These are phyloP conservation scores for Lamellibrachia satsuma DNA, from an alignment of 2,888 invertebrate genomes.

Conservation along the genomic window DNA sequence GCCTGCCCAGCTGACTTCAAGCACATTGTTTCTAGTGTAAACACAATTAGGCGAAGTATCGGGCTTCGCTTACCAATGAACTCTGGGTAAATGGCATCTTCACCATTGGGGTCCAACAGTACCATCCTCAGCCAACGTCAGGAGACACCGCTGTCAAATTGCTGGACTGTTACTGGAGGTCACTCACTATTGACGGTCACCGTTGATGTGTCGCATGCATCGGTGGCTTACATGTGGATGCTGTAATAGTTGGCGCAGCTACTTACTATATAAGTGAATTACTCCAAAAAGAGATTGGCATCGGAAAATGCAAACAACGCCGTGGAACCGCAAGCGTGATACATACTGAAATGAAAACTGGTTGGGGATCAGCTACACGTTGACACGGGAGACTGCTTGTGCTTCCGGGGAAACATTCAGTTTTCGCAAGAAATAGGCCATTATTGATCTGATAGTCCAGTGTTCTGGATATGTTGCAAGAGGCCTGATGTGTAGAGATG, in stretches of 20 bases:
- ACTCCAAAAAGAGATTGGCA: not conserved
- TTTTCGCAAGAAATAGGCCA: not conserved
- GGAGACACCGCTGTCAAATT: not conserved
- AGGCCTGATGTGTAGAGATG: not conserved
- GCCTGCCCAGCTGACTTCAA: not conserved
- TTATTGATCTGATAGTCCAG: not conserved
- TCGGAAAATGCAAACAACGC: not conserved
- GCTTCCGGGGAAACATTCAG: not conserved
- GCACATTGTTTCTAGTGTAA: not conserved
- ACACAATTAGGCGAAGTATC: slow-evolving; percentile 13
- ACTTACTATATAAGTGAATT: slow-evolving; percentile 6
- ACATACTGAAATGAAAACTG: not conserved
- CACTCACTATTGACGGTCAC: not conserved
- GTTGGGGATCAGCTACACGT: not conserved
- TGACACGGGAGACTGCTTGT: not conserved
- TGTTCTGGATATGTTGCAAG: not conserved
- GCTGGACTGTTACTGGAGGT: not conserved
- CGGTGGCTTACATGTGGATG: not conserved
- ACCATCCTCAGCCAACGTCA: not conserved
- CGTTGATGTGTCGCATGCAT: not conserved
- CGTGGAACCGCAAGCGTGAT: not conserved
- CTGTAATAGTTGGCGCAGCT: not conserved
- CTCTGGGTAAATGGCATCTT: slow-evolving; percentile 17
- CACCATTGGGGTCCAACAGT: not conserved
- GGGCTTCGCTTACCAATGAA: not conserved